phyloP scores from a whole-genome alignment of 2,888 invertebrate genomes.

The Acrobasis suavella region DNA sequence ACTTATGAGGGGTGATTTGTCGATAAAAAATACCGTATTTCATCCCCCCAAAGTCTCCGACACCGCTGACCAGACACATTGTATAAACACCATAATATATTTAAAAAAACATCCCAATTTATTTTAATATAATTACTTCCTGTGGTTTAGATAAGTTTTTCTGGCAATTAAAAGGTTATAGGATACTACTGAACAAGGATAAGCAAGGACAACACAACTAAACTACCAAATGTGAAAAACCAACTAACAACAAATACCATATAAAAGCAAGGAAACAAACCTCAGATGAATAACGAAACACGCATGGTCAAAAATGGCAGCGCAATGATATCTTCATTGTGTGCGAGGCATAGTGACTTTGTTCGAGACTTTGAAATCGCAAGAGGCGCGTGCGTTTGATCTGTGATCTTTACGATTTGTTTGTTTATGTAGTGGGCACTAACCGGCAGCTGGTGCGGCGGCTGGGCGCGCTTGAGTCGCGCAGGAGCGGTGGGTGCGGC shows the following conservation, averaged over 20 bases:
- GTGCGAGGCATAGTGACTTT: neutral
- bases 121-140: no score
- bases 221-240: neutral
- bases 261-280: constrained; percentile 3
- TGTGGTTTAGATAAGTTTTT: neutral
- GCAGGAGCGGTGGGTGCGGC: constrained; percentile 76
- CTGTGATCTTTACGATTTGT: neutral
- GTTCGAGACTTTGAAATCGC: neutral
- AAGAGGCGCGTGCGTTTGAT: constrained; percentile 3
- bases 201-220: constrained; percentile 1
- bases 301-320: constrained; percentile 3
- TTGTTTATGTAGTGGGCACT: constrained; percentile 30
- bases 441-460: constrained; percentile 74
- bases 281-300: constrained; percentile 8
- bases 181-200: neutral
- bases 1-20: no score
- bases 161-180: neutral
- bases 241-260: neutral
- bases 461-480: constrained; percentile 70
- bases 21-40: no score
- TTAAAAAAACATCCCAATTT: no score
- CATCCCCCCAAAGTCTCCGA: no score
- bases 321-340: neutral
- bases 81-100: neutral
- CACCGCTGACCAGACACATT: no score